Percentiles rank a stretch among this genome's conserved stretches.
Conservation (phyloP, 1,140 invertebrate species). For the Stratiolaelaps scimitus region DNA sequence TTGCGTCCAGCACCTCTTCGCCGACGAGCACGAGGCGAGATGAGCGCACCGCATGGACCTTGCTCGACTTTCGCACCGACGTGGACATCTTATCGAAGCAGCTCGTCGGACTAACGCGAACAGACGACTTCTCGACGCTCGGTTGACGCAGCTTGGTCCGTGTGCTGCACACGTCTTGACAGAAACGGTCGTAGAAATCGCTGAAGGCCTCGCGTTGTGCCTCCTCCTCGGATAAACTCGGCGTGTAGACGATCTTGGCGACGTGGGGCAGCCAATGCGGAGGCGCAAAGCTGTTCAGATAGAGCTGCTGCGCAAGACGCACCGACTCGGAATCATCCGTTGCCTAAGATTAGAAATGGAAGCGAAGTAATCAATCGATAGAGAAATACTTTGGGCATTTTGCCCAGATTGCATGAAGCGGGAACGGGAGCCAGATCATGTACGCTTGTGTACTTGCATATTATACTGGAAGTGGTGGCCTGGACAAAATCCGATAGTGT, state of each 20-base stretch:
- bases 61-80: neutral
- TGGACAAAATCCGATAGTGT: too few relatives aligned
- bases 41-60: neutral
- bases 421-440: too few relatives aligned
- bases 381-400: neutral
- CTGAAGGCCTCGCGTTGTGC: conserved; percentile 8
- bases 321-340: neutral
- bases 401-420: too few relatives aligned
- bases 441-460: too few relatives aligned
- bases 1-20: neutral
- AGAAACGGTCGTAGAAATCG: conserved; percentile 20
- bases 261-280: conserved; percentile 5
- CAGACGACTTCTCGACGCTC: neutral
- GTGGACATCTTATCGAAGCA: neutral
- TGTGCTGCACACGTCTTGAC: conserved; percentile 17
- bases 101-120: conserved; percentile 5
- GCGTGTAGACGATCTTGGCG: conserved; percentile 9
- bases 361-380: neutral
- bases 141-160: conserved; percentile 15
- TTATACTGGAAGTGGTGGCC: too few relatives aligned
- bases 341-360: neutral
- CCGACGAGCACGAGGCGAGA: neutral
- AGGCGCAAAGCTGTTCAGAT: conserved; percentile 6
- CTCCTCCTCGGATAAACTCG: conserved; percentile 4
- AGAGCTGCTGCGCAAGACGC: conserved; percentile 13